These are phyloP conservation scores for Pelmatolapia mariae DNA, from an alignment of 2,113 vertebrate genomes.

Conservation along the genomic window DNA sequence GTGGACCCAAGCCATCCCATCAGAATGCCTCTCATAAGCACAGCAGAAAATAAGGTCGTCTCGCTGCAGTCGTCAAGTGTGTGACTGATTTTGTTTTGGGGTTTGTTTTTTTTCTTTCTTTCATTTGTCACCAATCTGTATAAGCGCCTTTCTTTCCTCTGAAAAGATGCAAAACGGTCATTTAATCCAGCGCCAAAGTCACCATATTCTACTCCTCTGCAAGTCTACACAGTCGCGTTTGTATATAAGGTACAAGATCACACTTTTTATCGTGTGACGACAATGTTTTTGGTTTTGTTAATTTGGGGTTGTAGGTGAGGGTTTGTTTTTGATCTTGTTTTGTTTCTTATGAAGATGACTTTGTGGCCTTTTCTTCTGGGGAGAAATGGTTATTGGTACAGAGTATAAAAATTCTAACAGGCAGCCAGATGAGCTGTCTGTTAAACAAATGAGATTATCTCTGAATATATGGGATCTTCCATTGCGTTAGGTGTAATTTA, in stretches of 20 bases:
- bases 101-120: background rate
- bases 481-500: slow-evolving; percentile 64
- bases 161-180: slow-evolving; percentile 19
- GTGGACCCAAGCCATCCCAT: background rate
- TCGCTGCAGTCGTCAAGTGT: background rate
- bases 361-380: slow-evolving; percentile 61
- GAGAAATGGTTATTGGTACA: slow-evolving; percentile 32
- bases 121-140: background rate
- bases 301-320: slow-evolving; percentile 13
- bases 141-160: slow-evolving; percentile 35
- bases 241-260: slow-evolving; percentile 68
- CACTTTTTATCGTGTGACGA: slow-evolving; percentile 34
- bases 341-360: slow-evolving; percentile 9
- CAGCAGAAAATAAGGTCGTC: background rate
- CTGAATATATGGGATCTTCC: slow-evolving; percentile 43
- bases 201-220: slow-evolving; percentile 7
- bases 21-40: background rate
- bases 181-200: slow-evolving; percentile 58
- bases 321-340: background rate
- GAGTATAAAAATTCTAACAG: background rate
- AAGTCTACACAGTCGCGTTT: slow-evolving; percentile 45
- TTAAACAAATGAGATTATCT: slow-evolving; percentile 42
- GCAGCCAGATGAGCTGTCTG: slow-evolving; percentile 32
- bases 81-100: background rate
- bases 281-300: slow-evolving; percentile 1